Evolutionary conservation across 1,140 invertebrate species (phyloP), one percentile per base, ranked within the genome.

Genomic region (Achroia grisella): DNA sequence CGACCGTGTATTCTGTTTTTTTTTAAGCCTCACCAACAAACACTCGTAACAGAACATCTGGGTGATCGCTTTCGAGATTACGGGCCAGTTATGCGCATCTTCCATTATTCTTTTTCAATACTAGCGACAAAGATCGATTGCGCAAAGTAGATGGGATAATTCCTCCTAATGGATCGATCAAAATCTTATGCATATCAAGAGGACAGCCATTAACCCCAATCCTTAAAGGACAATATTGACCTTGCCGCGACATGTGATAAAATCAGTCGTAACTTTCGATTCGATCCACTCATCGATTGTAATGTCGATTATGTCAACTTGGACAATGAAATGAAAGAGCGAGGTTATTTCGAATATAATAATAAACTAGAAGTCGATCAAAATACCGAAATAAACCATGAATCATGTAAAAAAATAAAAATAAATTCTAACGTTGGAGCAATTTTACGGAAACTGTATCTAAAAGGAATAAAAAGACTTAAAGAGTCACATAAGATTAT

Each of bases 201-300:
- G 55, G 59, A 71, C 62, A 69, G 57, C 67, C 61, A 76, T 79
- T 79, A 77, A 62, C 69, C 68, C 57, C 62, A 72, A 78, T 78
- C 76, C 72, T 65, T 71, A 60, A 62, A 76, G 69, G 74, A 75
- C 58, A 64, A 66, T 60, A 62, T 62, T 64, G 70, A 70, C 75
- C 73, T 79, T 78, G 65, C 37, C 51, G 37, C 39, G 57, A 69
- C 52, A 64, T 49, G 45, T 57, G 73, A 69, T 78, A 63, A 62
- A 48, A 74, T 74, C 71, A 50, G 63, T 64, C 47, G 33, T 58
- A 69, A 60, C 71, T 72, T 69, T 72, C 71, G 56, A 70, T 63
- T 65, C 55, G 46, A 6, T 6, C 6, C 52, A 57, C 36, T 32
- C 48, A 60, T 64, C 52, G 62, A 71, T 72, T 45, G 52, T 52